Evolutionary conservation across 1,140 invertebrate species (phyloP).

Genomic region (Drosophila aff.): DNA sequence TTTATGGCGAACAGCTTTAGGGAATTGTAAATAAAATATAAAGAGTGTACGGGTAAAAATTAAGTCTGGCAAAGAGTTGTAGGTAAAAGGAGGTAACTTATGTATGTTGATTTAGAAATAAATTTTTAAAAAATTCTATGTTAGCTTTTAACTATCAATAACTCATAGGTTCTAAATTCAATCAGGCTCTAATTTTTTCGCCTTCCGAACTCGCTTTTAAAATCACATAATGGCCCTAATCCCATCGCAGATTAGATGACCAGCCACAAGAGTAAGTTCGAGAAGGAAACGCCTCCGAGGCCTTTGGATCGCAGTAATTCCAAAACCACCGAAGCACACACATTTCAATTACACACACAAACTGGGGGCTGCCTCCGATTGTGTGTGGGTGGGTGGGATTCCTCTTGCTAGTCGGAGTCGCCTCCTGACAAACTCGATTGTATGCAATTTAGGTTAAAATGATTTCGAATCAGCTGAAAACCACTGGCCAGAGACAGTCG

Average conservation of each 20-base stretch:
- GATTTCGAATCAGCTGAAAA: slow-evolving; percentile 77
- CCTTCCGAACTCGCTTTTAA: neutral
- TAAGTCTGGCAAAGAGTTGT: too few relatives aligned
- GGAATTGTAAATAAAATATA: slow-evolving; percentile 11
- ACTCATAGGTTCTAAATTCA: too few relatives aligned
- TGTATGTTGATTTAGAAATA: neutral
- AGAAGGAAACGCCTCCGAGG: neutral
- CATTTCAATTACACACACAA: slow-evolving; percentile 53
- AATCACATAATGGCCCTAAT: neutral
- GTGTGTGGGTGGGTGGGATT: neutral
- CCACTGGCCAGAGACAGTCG: slow-evolving; percentile 44
- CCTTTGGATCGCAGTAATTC: slow-evolving; percentile 10
- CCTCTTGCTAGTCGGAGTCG: neutral
- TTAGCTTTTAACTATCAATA: too few relatives aligned
- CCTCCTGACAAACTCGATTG: slow-evolving; percentile 69
- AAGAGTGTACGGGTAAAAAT: neutral
- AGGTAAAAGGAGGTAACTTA: neutral
- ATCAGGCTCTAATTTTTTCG: neutral
- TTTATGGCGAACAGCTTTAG: slow-evolving; percentile 10
- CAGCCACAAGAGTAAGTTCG: neutral
- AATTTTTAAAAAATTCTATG: neutral
- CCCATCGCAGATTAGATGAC: slow-evolving; percentile 9
- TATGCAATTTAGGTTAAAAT: slow-evolving; percentile 79
- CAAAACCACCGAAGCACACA: slow-evolving; percentile 29
- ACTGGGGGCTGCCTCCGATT: slow-evolving; percentile 10